Evolutionary conservation across 2,113 vertebrate genomes (phyloP).

Genomic region (Chaetorhynchus papuensis): DNA sequence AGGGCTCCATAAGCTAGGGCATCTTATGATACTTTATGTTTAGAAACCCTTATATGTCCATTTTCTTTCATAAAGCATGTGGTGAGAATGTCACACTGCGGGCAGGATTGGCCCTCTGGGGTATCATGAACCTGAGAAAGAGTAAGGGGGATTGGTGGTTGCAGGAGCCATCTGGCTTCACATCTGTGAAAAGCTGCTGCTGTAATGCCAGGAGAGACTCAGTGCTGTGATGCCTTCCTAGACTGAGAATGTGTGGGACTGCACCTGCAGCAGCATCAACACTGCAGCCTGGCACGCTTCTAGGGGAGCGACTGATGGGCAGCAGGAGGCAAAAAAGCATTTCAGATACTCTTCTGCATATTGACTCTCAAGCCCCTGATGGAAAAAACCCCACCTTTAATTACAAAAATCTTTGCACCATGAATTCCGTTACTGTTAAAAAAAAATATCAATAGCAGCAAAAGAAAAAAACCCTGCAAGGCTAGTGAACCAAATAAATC

Average conservation of each 20-base stretch:
- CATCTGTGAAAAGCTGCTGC: neutral
- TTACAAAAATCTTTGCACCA: neutral
- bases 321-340: neutral
- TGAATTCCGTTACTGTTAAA: neutral
- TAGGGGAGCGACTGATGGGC: neutral
- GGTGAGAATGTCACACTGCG: neutral
- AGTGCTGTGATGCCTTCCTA: neutral
- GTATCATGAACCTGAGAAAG: neutral
- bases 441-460: neutral
- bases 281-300: neutral
- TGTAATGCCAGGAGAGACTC: neutral
- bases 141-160: neutral
- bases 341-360: neutral
- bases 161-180: neutral
- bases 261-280: neutral
- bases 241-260: neutral
- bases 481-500: neutral
- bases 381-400: neutral
- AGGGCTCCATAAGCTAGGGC: neutral
- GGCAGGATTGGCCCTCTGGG: neutral
- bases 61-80: neutral
- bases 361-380: neutral
- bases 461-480: neutral
- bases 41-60: neutral
- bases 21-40: neutral